Evolutionary conservation across 2,888 invertebrate genomes (phyloP).

Genomic region (Taphrorychus bicolor): DNA sequence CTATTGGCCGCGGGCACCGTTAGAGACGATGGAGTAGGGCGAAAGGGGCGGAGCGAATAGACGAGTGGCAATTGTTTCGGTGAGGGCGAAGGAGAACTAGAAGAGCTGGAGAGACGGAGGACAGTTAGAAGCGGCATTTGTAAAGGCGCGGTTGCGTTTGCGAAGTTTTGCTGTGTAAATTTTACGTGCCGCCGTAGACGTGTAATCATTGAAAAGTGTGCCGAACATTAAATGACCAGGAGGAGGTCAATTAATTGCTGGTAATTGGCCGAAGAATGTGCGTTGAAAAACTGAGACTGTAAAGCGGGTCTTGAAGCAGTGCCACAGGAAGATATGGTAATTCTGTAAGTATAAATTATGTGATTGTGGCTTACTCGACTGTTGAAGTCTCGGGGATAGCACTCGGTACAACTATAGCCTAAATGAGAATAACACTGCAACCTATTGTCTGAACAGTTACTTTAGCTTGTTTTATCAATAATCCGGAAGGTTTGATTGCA

Average conservation of each 20-base stretch:
- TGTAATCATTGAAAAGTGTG: background rate
- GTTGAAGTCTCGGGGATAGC: constrained; percentile 23
- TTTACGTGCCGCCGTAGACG: background rate
- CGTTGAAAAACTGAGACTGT: background rate
- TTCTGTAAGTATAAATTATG: constrained; percentile 57
- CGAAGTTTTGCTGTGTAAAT: background rate
- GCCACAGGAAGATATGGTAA: constrained; percentile 57
- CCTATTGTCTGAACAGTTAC: too few species aligned
- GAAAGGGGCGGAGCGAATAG: constrained; percentile 50
- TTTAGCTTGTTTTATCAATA: too few species aligned
- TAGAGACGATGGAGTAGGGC: constrained; percentile 48
- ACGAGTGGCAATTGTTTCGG: constrained; percentile 35
- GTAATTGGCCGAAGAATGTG: background rate
- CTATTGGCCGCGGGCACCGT: constrained; percentile 49
- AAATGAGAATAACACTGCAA: too few species aligned
- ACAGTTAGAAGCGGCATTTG: constrained; percentile 51
- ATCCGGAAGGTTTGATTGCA: too few species aligned
- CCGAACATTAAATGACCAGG: too few species aligned
- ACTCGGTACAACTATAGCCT: too few species aligned
- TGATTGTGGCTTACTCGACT: constrained; percentile 30
- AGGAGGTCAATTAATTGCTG: too few species aligned
- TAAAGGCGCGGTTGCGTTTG: constrained; percentile 48
- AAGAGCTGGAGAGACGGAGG: constrained; percentile 41
- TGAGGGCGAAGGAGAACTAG: constrained; percentile 15
- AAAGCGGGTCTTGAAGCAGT: background rate